These are phyloP conservation scores for Agrenia bidenticulata DNA, from an alignment of 2,888 invertebrate species.

Conservation along the genomic window DNA sequence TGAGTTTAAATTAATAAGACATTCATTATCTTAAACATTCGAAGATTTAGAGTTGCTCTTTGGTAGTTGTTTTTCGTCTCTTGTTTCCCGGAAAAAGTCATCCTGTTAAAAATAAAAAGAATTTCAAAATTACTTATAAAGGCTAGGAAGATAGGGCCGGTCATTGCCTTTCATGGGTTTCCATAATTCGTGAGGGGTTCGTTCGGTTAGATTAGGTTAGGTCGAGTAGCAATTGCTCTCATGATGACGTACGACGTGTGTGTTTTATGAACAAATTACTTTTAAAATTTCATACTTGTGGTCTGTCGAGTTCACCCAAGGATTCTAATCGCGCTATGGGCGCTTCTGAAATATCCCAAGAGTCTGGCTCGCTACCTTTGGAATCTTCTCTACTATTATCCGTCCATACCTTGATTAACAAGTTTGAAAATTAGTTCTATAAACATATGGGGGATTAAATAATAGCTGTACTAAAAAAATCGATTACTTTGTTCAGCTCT, in stretches of 20 bases:
- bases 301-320: slow-evolving; percentile 66
- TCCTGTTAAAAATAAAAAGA: slow-evolving; percentile 31
- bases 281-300: slow-evolving; percentile 54
- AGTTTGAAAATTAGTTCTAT: not conserved
- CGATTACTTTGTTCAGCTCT: slow-evolving; percentile 47
- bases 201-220: not conserved
- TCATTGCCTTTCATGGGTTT: no score
- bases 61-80: slow-evolving; percentile 38
- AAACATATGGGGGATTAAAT: not conserved
- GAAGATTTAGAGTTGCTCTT: slow-evolving; percentile 52
- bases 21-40: slow-evolving; percentile 39
- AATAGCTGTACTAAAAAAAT: no score
- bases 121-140: not conserved
- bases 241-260: no score
- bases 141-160: no score
- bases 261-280: not conserved
- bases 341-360: slow-evolving; percentile 57
- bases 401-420: slow-evolving; percentile 41
- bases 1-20: no score
- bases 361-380: slow-evolving; percentile 53
- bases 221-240: no score
- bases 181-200: not conserved
- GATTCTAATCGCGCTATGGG: slow-evolving; percentile 69
- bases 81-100: slow-evolving; percentile 43
- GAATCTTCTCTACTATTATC: slow-evolving; percentile 52